Evolutionary conservation across 2,888 invertebrate species (phyloP), one percentile per base, ranked within the genome.

Genomic region (Thecophora atra): DNA sequence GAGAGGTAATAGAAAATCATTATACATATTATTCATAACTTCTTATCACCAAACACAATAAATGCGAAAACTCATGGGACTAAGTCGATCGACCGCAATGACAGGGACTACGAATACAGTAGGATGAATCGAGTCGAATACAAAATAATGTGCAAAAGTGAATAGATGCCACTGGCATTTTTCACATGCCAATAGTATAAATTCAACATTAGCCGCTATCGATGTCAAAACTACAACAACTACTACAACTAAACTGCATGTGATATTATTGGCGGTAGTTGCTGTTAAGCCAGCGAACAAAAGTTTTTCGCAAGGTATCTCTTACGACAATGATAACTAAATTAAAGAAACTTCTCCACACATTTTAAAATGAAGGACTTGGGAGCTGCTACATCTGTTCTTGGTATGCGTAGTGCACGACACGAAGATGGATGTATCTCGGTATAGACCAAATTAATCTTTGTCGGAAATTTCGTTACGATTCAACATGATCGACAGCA

Each of bases 401-500:
- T 75, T 42, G 75, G 76, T 11, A 69, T 75, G 58, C 63, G 71
- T 13, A 54, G 76, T 54, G 37, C 70, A 42, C 74, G 64, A 13
- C 67, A 73, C 47, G 44, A 13, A 0, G 62, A 70, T 37, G 51
- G 63, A 15, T 17, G 8, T 13, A 7, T 75, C 13, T n/a, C 64
- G n/a, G n/a, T 6, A 66, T 70, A 19, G 68, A 72, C 26, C 74
- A 75, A 37, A 44, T 26, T 3, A 54, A 63, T 6, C 72, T 47
- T 64, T 67, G 19, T 56, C 1, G 2, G 3, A 6, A 37, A 11
- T 75, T 56, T 26, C 75, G 13, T 28, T 62, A 8, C 58, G 58
- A 13, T 76, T 76, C 56, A 69, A 71, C 13, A 73, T 75, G 73
- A 60, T 24, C 5, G 70, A 75, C 13, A 72, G 70, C 37, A 76